Base-by-base conservation (phyloP, 2,888 invertebrate species). In the Epinotia brunnichana region DNA sequence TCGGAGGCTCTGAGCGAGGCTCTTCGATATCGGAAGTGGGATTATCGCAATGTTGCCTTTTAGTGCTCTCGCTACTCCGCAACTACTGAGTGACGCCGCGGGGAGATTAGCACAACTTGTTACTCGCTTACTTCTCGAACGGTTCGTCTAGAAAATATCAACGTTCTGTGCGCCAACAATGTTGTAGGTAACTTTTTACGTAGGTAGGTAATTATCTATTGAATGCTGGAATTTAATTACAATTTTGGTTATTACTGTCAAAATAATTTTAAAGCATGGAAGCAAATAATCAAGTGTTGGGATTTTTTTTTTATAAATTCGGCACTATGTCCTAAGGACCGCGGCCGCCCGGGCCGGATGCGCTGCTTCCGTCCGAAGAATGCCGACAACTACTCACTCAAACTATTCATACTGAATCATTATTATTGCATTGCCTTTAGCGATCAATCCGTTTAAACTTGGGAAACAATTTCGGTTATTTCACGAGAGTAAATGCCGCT, bases 11-110 rank as follows among this genome's bases (percentile, higher is more conserved):
- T 56, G 79, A 77, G 75, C 74, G 78, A 74, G 76, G 83, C 82
- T 82, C 83, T 84, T 82, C 85, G 85, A 85, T 89, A 90, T 87
- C 87, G 87, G 81, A 84, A 83, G 84, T 80, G 79, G 90, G 92
- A 91, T 92, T 91, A 91, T 84, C 88, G 86, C 82, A 83, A 82
- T 83, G 82, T 77, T 80, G 81, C 86, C 86, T 86, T 85, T 88
- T 88, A 89, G 83, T 81, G 84, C 83, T 83, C 79, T 84, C 82
- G 85, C 86, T 84, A 81, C 85, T 87, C 77, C 79, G 81, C 82
- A 83, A 84, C 85, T 87, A 68, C 48, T 85, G 60, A 75, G 70
- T 67, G 69, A 73, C 67, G 64, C 68, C 79, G 80, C 87, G 86
- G 87, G 86, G 74, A 74, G 74, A 74, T 70, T 67, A 57, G 54